These are phyloP conservation scores for Myotis pilosus DNA, from an alignment of 2,797 vertebrate genomes.

Conservation along the genomic window DNA sequence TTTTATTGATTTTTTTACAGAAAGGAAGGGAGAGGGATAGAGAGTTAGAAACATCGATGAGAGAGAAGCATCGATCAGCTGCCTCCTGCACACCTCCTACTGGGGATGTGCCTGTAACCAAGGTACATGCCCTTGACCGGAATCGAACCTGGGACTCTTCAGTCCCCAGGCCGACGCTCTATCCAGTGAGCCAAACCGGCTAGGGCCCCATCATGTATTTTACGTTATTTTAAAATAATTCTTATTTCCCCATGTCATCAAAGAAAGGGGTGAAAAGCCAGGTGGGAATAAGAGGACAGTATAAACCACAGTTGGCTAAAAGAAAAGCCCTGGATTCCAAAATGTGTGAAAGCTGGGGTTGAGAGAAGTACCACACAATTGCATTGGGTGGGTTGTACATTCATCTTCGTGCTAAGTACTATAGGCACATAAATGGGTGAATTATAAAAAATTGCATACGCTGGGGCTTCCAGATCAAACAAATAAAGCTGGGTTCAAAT, in stretches of 20 bases:
- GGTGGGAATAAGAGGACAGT: slow-evolving; percentile 3
- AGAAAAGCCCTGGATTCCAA: slow-evolving; percentile 21
- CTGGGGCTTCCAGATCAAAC: neutral
- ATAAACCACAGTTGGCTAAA: neutral
- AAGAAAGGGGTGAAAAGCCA: slow-evolving; percentile 44
- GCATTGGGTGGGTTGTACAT: neutral
- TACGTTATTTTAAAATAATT: slow-evolving; percentile 38
- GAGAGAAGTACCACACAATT: neutral
- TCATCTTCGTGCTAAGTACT: neutral
- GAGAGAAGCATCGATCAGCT: too few species aligned
- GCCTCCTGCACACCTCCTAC: too few species aligned
- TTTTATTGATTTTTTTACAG: too few species aligned
- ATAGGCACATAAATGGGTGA: neutral
- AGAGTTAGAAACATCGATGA: too few species aligned
- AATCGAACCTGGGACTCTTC: too few species aligned
- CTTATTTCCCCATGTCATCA: slow-evolving; percentile 13
- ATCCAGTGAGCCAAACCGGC: too few species aligned
- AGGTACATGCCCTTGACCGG: too few species aligned
- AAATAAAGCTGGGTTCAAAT: slow-evolving; percentile 14
- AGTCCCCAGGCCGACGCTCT: too few species aligned
- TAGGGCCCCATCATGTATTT: neutral
- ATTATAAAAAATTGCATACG: neutral
- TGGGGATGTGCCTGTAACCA: too few species aligned
- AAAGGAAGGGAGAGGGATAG: too few species aligned
- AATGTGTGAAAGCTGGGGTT: neutral